Evolutionary conservation across 2,797 vertebrate genomes (phyloP).

Genomic region (Synaphobranchus kaupii): DNA sequence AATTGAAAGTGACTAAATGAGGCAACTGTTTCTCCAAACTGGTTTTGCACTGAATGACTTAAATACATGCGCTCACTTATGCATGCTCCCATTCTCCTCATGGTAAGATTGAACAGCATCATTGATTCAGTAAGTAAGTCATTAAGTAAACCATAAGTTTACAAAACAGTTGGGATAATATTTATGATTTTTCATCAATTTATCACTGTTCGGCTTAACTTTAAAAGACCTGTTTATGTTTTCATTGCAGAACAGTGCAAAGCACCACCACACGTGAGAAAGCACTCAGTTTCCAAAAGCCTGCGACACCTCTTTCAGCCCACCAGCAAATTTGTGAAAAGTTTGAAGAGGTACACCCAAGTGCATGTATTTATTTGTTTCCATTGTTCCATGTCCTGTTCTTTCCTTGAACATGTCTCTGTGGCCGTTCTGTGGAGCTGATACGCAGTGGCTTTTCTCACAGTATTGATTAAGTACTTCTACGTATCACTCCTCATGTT

Average conservation of each 20-base stretch:
- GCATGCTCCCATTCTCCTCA: not conserved
- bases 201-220: conserved; percentile 18
- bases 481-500: not conserved
- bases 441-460: no score
- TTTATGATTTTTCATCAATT: not conserved
- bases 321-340: conserved; percentile 88
- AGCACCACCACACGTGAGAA: conserved; percentile 81
- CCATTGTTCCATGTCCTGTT: not conserved
- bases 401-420: not conserved
- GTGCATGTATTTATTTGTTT: not conserved
- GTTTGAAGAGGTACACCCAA: conserved; percentile 79
- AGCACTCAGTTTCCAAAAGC: conserved; percentile 91
- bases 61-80: not conserved
- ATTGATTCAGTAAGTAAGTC: not conserved
- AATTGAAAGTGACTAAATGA: conserved; percentile 25
- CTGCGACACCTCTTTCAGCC: conserved; percentile 89
- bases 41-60: not conserved
- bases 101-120: conserved; percentile 12
- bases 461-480: not conserved
- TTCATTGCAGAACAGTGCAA: conserved; percentile 80
- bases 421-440: not conserved
- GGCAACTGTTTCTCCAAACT: not conserved
- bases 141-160: not conserved
- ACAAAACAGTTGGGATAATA: not conserved
- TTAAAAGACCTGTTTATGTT: conserved; percentile 27